A percentile compares a stretch with the other conserved stretches of the same genome.
These are phyloP conservation scores for Archivesica marissinica DNA, from an alignment of 1,140 invertebrate species.

Conservation along the genomic window DNA sequence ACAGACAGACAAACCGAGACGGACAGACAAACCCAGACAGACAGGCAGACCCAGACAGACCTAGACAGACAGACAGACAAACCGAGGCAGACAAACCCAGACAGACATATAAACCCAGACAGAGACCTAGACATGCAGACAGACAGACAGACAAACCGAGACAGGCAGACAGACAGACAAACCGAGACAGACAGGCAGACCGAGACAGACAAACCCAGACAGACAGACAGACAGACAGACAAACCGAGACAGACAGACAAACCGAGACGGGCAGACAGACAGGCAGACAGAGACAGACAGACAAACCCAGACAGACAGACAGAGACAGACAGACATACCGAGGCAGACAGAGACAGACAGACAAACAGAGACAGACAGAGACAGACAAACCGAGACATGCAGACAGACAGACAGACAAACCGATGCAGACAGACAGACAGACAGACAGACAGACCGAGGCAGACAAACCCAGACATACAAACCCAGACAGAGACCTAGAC, in stretches of 20 bases:
- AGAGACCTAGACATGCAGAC: too few relatives aligned
- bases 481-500: not conserved
- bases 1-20: not conserved
- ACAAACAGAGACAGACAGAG: not conserved
- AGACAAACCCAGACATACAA: not conserved
- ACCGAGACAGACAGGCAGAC: not conserved
- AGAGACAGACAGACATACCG: not conserved
- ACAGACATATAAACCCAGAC: not conserved
- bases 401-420: too few relatives aligned
- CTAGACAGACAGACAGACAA: slow-evolving; percentile 4
- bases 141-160: too few relatives aligned
- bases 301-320: not conserved
- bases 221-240: not conserved
- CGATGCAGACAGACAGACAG: too few relatives aligned
- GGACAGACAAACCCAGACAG: not conserved
- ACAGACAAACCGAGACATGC: not conserved
- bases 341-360: not conserved
- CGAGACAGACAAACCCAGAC: not conserved
- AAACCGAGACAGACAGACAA: not conserved
- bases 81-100: slow-evolving; percentile 13
- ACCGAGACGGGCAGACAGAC: not conserved
- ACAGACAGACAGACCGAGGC: slow-evolving; percentile 7
- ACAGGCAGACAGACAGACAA: too few relatives aligned
- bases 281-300: not conserved
- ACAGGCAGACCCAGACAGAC: not conserved